Percentiles rank a stretch among this genome's conserved stretches.
Conservation (phyloP, 1,140 invertebrate genomes). For the Drosophila nigromelanica region DNA sequence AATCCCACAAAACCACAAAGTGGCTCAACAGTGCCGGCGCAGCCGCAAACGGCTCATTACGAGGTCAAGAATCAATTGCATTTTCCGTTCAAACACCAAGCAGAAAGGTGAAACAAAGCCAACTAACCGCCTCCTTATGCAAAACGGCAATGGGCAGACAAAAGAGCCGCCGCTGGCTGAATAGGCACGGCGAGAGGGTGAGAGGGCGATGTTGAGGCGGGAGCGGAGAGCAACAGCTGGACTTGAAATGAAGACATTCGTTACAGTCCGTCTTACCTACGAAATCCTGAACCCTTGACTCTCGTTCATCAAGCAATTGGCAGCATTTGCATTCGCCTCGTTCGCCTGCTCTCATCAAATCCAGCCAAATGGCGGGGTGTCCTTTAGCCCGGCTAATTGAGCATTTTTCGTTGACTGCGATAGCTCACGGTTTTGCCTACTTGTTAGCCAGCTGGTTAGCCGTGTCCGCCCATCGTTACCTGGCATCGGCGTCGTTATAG, state of each 20-base stretch:
- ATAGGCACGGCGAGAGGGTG: neutral
- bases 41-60: constrained; percentile 45
- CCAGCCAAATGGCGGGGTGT: constrained; percentile 35
- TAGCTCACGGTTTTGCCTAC: constrained; percentile 70
- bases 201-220: constrained; percentile 3
- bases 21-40: constrained; percentile 16
- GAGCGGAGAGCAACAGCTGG: constrained; percentile 21
- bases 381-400: constrained; percentile 67
- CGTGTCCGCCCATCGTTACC: constrained; percentile 25
- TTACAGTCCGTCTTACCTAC: constrained; percentile 27
- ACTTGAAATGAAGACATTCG: constrained; percentile 68
- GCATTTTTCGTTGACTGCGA: constrained; percentile 71
- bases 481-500: constrained; percentile 33
- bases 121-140: constrained; percentile 35
- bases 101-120: constrained; percentile 12
- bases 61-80: constrained; percentile 52
- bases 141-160: constrained; percentile 28
- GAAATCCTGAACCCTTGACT: constrained; percentile 43
- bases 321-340: constrained; percentile 37
- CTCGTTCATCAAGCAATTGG: constrained; percentile 44
- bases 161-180: constrained; percentile 19
- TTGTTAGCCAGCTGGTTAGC: constrained; percentile 59
- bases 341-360: constrained; percentile 19
- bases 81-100: constrained; percentile 26
- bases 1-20: constrained; percentile 38